phyloP scores from a whole-genome alignment of 1,140 invertebrate genomes.

The Adelges cooleyi region DNA sequence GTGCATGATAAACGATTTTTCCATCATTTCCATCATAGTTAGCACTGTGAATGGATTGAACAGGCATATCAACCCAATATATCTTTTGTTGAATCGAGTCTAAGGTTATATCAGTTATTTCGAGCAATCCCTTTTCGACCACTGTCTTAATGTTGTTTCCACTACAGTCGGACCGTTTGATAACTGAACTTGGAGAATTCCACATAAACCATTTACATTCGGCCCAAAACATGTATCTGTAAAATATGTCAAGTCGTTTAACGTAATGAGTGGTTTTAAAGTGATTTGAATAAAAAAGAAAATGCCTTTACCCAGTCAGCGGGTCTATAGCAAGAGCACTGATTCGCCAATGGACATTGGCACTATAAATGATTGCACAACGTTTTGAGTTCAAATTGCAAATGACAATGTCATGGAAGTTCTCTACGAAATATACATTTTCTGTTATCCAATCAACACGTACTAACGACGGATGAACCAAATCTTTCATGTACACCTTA shows the following conservation, averaged over 20 bases:
- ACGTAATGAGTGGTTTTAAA: no score
- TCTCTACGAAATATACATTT: constrained; percentile 34
- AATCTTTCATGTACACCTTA: constrained; percentile 24
- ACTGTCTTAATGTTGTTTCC: constrained; percentile 30
- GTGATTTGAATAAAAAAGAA: not conserved
- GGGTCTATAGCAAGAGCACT: constrained; percentile 34
- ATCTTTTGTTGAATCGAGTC: constrained; percentile 33
- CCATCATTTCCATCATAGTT: constrained; percentile 33
- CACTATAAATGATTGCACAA: constrained; percentile 30
- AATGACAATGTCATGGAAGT: constrained; percentile 27
- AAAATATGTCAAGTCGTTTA: no score
- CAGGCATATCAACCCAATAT: constrained; percentile 34
- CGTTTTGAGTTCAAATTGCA: constrained; percentile 30
- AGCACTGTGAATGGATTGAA: constrained; percentile 31
- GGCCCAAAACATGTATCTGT: constrained; percentile 68
- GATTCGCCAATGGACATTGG: constrained; percentile 29
- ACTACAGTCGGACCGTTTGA: constrained; percentile 31
- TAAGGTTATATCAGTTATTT: constrained; percentile 32
- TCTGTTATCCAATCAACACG: constrained; percentile 35
- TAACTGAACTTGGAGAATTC: constrained; percentile 60
- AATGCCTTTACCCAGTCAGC: constrained; percentile 32
- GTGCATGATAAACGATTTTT: constrained; percentile 23
- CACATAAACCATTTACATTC: constrained; percentile 62
- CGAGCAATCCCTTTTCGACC: not conserved
- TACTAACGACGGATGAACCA: constrained; percentile 32